phyloP scores from a whole-genome alignment of 2,888 invertebrate species.

The Alentia gelatinosa region DNA sequence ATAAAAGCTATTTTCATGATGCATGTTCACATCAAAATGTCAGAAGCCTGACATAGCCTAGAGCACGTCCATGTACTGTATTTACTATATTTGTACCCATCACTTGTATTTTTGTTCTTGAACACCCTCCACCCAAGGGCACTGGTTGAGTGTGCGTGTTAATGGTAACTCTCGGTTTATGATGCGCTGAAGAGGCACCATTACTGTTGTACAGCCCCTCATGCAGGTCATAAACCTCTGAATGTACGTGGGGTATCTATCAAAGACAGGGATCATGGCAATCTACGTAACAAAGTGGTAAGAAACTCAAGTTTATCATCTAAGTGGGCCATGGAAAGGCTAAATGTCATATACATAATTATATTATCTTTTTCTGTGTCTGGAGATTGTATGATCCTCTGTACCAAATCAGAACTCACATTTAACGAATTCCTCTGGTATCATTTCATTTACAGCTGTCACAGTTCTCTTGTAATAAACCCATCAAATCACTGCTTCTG shows the following conservation, averaged over 20 bases:
- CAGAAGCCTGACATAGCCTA: neutral
- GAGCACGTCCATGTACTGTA: neutral
- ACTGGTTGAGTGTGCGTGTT: neutral
- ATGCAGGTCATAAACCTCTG: neutral
- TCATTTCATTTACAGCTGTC: constrained; percentile 12
- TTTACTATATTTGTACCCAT: neutral
- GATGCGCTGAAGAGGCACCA: neutral
- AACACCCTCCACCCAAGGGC: neutral
- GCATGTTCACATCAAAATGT: neutral
- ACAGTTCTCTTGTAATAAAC: neutral
- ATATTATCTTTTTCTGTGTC: too few species aligned
- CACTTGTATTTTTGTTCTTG: neutral
- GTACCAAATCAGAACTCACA: neutral
- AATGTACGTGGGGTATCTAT: neutral
- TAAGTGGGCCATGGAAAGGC: too few species aligned
- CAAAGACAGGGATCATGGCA: neutral
- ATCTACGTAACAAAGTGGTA: neutral
- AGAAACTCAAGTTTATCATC: too few species aligned
- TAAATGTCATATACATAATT: too few species aligned
- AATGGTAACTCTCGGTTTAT: neutral
- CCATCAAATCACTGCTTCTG: constrained; percentile 1
- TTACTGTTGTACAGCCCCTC: neutral
- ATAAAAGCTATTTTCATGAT: neutral
- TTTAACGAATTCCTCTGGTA: neutral
- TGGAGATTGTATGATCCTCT: neutral